Evolutionary conservation across 2,888 invertebrate species (phyloP), one percentile per base, ranked within the genome.

Genomic region (Atherix ibis): DNA sequence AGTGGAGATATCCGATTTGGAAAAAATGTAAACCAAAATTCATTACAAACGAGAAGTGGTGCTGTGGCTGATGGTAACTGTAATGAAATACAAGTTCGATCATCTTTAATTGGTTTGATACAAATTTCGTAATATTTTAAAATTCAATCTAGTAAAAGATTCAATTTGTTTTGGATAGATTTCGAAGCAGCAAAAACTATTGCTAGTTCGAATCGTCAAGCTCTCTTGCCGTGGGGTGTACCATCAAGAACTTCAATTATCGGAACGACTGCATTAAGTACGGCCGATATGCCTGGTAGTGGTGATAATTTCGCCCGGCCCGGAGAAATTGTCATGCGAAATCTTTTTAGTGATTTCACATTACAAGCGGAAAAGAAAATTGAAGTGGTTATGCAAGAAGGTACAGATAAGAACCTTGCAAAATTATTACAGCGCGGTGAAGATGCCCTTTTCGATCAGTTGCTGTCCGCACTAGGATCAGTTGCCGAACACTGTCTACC

Each of bases 401-500:
- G 84, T 39, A 65, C 82, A 76, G 97, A 97, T 54, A 88, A 88
- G 54, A 81, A 87, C n/a, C 61, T 98, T 24, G 88, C 91, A 18
- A 97, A 97, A 67, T 76, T 89, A 3, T 62, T 98, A 35, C 95
- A 95, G 64, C 71, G 94, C 43, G 95, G 95, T 8, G 97, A 98
- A 65, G 97, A 98, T 64, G 65, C 77, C 6, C 85, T 91, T 46
- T 82, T 98, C 52, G 97, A 98, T 62, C 91, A 95, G 62, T 67
- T 97, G 27, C 63, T 95, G 30, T 81, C 79, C 32, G 85, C 92
- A 0, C 79, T 97, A 50, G 89, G 92, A 12, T 83, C 85, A 8
- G 91, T 94, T 3, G 91, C 95, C 1, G 98, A 99, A 56, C 92
- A 97, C 56, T 95, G 95, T 59, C 65, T 98, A 43, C 98, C 98